Percentiles rank a stretch among this genome's conserved stretches.
phyloP scores from a whole-genome alignment of 2,113 vertebrate species.

The Ranitomeya variabilis region DNA sequence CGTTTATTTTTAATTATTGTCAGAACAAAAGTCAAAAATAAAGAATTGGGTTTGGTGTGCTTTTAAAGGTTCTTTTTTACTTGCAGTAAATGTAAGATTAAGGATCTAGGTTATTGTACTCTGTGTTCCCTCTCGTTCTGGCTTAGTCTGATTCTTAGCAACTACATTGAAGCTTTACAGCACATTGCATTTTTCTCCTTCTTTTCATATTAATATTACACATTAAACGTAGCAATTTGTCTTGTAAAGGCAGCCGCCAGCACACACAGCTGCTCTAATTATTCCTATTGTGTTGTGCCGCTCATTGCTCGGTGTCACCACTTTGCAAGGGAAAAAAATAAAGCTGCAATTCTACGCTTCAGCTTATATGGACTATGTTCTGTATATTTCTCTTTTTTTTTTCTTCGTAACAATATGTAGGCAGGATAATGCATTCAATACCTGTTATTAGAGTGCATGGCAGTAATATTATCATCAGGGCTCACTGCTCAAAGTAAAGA shows the following conservation, averaged over 20 bases:
- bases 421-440: slow-evolving; percentile 40
- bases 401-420: neutral
- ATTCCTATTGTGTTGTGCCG: slow-evolving; percentile 45
- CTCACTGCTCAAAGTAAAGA: neutral
- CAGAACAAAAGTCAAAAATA: neutral
- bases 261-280: slow-evolving; percentile 53
- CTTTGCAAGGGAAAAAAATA: slow-evolving; percentile 22
- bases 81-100: neutral
- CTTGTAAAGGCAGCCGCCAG: slow-evolving; percentile 43
- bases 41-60: neutral
- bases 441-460: slow-evolving; percentile 27
- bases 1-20: too few species aligned
- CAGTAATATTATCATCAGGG: slow-evolving; percentile 26
- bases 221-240: slow-evolving; percentile 48
- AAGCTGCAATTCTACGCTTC: neutral
- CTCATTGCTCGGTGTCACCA: slow-evolving; percentile 20
- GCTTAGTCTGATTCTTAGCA: neutral
- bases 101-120: neutral
- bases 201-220: slow-evolving; percentile 49
- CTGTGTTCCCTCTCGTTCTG: neutral
- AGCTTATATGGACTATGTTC: slow-evolving; percentile 23
- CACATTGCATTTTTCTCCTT: slow-evolving; percentile 32
- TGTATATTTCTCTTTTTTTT: neutral
- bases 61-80: neutral
- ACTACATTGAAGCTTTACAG: slow-evolving; percentile 19